Conservation (phyloP, 2,797 vertebrate genomes). For the Nyctalus aviator region DNA sequence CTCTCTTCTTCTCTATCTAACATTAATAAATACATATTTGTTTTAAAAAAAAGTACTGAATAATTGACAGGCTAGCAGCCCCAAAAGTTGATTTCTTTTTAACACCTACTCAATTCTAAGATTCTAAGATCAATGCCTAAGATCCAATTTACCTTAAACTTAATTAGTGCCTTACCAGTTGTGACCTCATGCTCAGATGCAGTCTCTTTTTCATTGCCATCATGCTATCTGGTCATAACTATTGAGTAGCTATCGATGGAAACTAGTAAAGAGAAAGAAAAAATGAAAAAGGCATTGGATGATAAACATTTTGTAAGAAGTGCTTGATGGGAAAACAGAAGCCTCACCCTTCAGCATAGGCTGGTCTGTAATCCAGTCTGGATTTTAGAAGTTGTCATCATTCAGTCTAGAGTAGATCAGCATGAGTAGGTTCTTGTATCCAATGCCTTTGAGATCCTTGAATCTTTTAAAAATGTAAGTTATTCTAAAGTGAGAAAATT, state of each 20-base stretch:
- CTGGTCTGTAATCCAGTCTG: slow-evolving; percentile 23
- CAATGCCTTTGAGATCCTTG: not conserved
- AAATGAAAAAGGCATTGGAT: slow-evolving; percentile 59
- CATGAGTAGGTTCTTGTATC: not conserved
- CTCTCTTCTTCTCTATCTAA: not conserved
- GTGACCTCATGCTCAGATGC: not conserved
- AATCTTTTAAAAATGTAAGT: slow-evolving; percentile 41
- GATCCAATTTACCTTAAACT: not conserved
- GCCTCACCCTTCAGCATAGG: not conserved
- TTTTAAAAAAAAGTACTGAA: not conserved
- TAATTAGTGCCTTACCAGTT: not conserved
- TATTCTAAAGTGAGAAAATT: slow-evolving; percentile 61
- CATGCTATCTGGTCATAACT: slow-evolving; percentile 65
- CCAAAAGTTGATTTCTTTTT: not conserved
- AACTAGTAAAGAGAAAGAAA: slow-evolving; percentile 80
- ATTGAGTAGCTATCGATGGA: slow-evolving; percentile 64
- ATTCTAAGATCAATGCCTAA: slow-evolving; percentile 11
- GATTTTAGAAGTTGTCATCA: not conserved
- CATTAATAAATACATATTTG: too few relatives aligned
- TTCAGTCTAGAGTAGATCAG: not conserved
- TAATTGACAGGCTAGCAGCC: not conserved
- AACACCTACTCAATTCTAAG: not conserved
- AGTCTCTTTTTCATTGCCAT: not conserved
- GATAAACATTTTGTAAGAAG: not conserved
- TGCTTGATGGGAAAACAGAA: slow-evolving; percentile 53